Conservation (phyloP, 2,888 invertebrate genomes). For the Acrocyrtus sp. region DNA sequence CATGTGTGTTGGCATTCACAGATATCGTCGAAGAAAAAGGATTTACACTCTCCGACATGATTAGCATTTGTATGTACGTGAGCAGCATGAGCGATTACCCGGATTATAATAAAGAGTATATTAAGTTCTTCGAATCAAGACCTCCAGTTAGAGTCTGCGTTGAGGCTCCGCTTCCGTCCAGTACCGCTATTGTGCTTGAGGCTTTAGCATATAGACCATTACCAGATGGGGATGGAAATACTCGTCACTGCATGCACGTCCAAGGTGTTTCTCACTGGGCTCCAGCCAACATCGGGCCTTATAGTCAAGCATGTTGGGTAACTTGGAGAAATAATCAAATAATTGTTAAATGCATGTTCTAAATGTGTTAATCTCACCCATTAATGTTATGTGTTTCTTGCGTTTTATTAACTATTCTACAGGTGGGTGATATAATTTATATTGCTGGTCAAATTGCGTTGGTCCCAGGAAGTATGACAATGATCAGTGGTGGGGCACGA, state of each 20-base stretch:
- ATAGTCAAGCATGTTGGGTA: slow-evolving; percentile 91
- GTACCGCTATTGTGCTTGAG: slow-evolving; percentile 81
- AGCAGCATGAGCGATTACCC: slow-evolving; percentile 83
- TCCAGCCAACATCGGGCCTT: slow-evolving; percentile 97
- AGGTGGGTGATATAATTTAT: slow-evolving; percentile 85
- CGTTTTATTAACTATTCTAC: slow-evolving; percentile 10
- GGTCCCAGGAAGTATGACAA: slow-evolving; percentile 81
- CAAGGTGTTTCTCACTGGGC: slow-evolving; percentile 98
- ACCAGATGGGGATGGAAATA: slow-evolving; percentile 63
- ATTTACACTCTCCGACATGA: slow-evolving; percentile 75
- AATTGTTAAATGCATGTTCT: too few relatives aligned
- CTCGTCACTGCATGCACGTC: slow-evolving; percentile 87
- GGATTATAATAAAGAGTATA: slow-evolving; percentile 81
- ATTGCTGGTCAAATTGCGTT: slow-evolving; percentile 94
- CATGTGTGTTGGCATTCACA: slow-evolving; percentile 65
- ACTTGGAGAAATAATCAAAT: slow-evolving; percentile 58
- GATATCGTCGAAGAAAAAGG: slow-evolving; percentile 70
- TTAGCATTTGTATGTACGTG: slow-evolving; percentile 86
- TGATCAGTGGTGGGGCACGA: slow-evolving; percentile 81
- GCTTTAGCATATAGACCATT: slow-evolving; percentile 73
- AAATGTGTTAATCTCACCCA: neutral
- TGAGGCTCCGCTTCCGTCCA: slow-evolving; percentile 77
- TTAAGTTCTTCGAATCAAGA: slow-evolving; percentile 76
- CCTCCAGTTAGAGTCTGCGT: slow-evolving; percentile 86
- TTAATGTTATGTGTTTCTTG: too few relatives aligned